These are phyloP conservation scores for Coracias cyanogaster DNA, from an alignment of 2,797 vertebrate genomes.

Conservation along the genomic window DNA sequence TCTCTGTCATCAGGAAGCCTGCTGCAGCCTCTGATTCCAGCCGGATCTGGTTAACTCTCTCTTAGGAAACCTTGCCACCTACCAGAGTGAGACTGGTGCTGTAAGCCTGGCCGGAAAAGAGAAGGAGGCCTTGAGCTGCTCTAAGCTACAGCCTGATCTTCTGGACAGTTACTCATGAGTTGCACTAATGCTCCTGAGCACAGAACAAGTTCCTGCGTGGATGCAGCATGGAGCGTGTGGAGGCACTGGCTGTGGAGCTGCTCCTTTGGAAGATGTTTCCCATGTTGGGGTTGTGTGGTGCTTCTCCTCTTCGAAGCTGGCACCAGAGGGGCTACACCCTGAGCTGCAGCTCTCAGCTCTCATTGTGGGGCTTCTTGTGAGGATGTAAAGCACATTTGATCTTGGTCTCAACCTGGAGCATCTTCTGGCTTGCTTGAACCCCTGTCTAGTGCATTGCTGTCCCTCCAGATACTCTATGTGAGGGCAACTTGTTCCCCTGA, in stretches of 20 bases:
- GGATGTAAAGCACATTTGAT: background rate
- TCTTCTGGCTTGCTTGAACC: background rate
- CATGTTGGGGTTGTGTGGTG: background rate
- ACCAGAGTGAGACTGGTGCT: background rate
- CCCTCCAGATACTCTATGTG: background rate
- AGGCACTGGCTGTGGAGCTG: background rate
- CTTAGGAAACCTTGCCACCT: constrained; percentile 70
- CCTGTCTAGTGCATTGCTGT: background rate
- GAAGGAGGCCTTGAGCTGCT: background rate
- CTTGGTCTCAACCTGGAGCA: background rate
- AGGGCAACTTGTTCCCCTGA: background rate
- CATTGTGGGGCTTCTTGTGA: background rate
- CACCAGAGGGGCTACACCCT: background rate
- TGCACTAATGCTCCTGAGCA: background rate
- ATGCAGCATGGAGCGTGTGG: background rate
- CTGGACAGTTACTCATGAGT: background rate
- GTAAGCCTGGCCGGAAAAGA: background rate
- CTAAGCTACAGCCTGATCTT: background rate
- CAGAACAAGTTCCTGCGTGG: background rate
- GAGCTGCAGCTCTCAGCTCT: background rate
- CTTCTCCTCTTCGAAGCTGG: background rate
- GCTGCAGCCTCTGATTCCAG: constrained; percentile 81
- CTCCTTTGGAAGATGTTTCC: background rate
- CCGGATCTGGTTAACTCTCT: constrained; percentile 88
- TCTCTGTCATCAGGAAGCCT: constrained; percentile 87